These are phyloP conservation scores for Euura lappo DNA, from an alignment of 1,140 invertebrate genomes.

Conservation along the genomic window DNA sequence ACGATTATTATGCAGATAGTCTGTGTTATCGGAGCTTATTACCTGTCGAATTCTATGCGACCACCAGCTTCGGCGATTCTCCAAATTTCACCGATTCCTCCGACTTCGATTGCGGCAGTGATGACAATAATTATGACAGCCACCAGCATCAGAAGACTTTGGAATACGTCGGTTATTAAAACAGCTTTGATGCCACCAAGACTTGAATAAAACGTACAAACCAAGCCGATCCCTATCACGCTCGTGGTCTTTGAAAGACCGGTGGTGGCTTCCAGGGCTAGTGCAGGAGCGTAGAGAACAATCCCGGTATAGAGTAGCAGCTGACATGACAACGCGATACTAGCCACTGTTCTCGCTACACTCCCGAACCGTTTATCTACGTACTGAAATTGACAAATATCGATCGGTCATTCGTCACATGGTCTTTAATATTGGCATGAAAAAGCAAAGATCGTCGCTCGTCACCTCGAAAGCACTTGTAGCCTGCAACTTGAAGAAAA, in stretches of 20 bases:
- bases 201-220: constrained; percentile 90
- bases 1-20: neutral
- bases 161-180: constrained; percentile 85
- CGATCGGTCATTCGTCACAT: neutral
- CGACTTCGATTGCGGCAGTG: constrained; percentile 68
- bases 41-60: constrained; percentile 76
- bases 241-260: constrained; percentile 76
- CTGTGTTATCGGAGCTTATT: constrained; percentile 29
- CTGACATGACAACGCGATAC: constrained; percentile 79
- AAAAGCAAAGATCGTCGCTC: neutral
- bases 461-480: constrained; percentile 88
- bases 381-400: constrained; percentile 65
- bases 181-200: constrained; percentile 92
- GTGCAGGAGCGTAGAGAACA: constrained; percentile 89
- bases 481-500: constrained; percentile 85
- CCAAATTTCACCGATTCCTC: constrained; percentile 72
- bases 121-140: constrained; percentile 71
- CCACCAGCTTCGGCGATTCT: constrained; percentile 66
- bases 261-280: constrained; percentile 90
- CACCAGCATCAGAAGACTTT: constrained; percentile 78
- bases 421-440: neutral
- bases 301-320: constrained; percentile 93
- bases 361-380: constrained; percentile 82
- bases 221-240: constrained; percentile 77
- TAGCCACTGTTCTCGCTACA: constrained; percentile 70